Conservation (phyloP, 2,797 vertebrate genomes). For the Mus spretus region DNA sequence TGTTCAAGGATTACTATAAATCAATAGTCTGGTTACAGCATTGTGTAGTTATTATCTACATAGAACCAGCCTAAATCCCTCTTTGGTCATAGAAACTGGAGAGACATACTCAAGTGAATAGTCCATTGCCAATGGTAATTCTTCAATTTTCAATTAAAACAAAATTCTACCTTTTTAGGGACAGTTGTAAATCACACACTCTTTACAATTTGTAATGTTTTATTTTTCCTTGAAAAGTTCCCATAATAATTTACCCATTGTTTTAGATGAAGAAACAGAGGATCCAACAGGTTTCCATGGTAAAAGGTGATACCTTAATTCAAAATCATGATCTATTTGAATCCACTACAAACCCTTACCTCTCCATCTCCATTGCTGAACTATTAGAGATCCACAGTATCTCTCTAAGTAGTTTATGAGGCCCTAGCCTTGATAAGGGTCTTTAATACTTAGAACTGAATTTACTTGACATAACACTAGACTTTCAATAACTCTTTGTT, state of each 20-base stretch:
- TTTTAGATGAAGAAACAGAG: conserved; percentile 67
- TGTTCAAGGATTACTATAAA: conserved; percentile 34
- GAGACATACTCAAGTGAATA: conserved; percentile 8
- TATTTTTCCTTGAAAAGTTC: conserved; percentile 41
- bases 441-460: conserved; percentile 55
- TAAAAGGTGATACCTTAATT: conserved; percentile 5
- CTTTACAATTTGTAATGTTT: conserved; percentile 35
- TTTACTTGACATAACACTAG: not conserved
- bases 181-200: not conserved
- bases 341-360: not conserved
- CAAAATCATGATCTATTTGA: conserved; percentile 54
- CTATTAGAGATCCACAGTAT: not conserved
- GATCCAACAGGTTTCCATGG: not conserved
- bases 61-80: conserved; percentile 48
- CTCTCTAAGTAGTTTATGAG: conserved; percentile 14
- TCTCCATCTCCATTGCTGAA: conserved; percentile 28
- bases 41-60: conserved; percentile 42
- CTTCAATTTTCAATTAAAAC: conserved; percentile 14
- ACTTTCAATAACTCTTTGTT: conserved; percentile 67
- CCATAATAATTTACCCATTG: not conserved
- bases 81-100: conserved; percentile 36
- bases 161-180: not conserved
- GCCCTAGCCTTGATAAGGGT: not conserved
- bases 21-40: not conserved
- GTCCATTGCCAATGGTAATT: conserved; percentile 28